These are phyloP conservation scores for Corythoichthys intestinalis DNA, from an alignment of 2,113 vertebrate species.

Conservation along the genomic window DNA sequence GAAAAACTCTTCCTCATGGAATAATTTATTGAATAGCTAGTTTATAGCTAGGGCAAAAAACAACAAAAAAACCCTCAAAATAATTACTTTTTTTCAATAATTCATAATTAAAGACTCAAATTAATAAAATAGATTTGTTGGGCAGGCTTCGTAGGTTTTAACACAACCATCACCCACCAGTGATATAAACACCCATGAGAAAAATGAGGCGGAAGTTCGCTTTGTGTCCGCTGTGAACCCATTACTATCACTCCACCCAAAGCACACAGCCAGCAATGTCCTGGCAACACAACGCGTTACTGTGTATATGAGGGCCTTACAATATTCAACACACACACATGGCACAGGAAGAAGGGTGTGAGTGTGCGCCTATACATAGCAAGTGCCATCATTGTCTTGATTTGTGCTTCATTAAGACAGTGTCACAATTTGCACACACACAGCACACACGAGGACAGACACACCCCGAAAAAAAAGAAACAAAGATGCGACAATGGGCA, in stretches of 20 bases:
- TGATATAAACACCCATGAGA: too few relatives aligned
- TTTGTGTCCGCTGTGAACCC: not conserved
- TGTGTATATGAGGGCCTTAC: not conserved
- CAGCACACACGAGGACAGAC: not conserved
- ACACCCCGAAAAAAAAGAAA: not conserved
- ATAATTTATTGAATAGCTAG: too few relatives aligned
- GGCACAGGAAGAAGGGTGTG: not conserved
- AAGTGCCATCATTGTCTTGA: not conserved
- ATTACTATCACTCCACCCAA: constrained; percentile 5
- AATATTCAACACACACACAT: not conserved
- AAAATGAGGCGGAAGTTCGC: too few relatives aligned
- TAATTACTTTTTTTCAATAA: too few relatives aligned
- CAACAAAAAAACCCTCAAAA: too few relatives aligned
- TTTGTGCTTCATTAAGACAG: not conserved
- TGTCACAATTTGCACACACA: not conserved
- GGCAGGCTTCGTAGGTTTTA: too few relatives aligned
- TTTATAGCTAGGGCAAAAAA: too few relatives aligned
- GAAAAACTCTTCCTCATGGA: too few relatives aligned
- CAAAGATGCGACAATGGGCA: too few relatives aligned
- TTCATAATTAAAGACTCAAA: too few relatives aligned
- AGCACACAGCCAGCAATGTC: not conserved
- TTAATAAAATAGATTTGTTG: too few relatives aligned
- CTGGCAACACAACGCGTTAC: constrained; percentile 16
- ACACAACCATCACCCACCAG: too few relatives aligned
- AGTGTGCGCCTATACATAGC: not conserved